Evolutionary conservation across 2,113 vertebrate species (phyloP).

Genomic region (Paralichthys olivaceus): DNA sequence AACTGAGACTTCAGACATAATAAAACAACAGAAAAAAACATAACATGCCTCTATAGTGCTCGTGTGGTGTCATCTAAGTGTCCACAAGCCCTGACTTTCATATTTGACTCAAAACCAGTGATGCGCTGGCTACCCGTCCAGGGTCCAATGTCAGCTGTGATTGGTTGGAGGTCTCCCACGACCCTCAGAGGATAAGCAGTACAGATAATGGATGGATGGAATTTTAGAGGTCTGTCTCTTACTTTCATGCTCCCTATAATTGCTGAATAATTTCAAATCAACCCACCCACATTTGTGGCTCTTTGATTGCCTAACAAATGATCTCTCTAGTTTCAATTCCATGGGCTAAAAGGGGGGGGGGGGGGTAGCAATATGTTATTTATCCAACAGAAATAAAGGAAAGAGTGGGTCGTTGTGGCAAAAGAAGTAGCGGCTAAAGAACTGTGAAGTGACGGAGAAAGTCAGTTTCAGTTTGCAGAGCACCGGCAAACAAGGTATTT

Average conservation of each 20-base stretch:
- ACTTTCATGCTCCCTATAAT: not conserved
- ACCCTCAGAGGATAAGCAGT: too few species aligned
- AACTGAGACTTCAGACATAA: too few species aligned
- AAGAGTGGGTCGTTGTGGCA: not conserved
- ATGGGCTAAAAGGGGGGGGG: not conserved
- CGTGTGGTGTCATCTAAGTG: too few species aligned
- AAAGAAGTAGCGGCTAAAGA: not conserved
- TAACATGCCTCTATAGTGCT: too few species aligned
- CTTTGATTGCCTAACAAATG: slow-evolving; percentile 11
- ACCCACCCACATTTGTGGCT: not conserved
- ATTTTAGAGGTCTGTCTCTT: not conserved
- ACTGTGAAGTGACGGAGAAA: not conserved
- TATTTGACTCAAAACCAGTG: too few species aligned
- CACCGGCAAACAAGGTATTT: not conserved
- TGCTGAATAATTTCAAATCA: slow-evolving; percentile 14
- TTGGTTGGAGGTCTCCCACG: too few species aligned
- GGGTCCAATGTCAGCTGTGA: too few species aligned
- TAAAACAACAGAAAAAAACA: too few species aligned
- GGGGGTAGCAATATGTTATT: not conserved
- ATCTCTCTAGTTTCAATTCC: not conserved
- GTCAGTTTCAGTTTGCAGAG: not conserved
- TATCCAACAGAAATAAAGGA: not conserved
- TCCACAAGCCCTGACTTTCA: too few species aligned
- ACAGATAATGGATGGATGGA: too few species aligned
- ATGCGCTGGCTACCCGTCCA: too few species aligned